A percentile compares a stretch with the other conserved stretches of the same genome.
Evolutionary conservation across 1,140 invertebrate species (phyloP).

Genomic region (Diplogasteroides magnus): DNA sequence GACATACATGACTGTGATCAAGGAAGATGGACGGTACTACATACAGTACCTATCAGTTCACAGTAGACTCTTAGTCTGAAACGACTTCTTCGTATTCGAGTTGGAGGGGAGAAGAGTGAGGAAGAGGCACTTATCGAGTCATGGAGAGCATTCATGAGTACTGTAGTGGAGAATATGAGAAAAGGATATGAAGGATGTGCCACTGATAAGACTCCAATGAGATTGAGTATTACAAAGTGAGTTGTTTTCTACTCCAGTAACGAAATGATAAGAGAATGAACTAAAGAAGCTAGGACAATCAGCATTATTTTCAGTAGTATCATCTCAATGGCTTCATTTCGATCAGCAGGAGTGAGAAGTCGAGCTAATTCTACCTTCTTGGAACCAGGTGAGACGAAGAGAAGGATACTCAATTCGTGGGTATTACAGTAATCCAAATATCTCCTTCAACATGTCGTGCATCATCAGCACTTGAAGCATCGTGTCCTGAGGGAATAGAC

Average conservation of each 20-base stretch:
- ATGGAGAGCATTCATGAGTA: conserved; percentile 20
- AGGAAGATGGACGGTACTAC: conserved; percentile 16
- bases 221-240: conserved; percentile 30
- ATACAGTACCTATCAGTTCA: not conserved
- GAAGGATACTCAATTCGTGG: not conserved
- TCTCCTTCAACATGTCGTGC: not conserved
- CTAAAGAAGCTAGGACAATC: not conserved
- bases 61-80: conserved; percentile 11
- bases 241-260: not conserved
- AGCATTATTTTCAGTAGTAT: conserved; percentile 20
- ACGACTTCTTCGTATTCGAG: conserved; percentile 18
- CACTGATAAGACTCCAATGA: conserved; percentile 26
- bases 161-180: conserved; percentile 24
- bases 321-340: conserved; percentile 27
- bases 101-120: conserved; percentile 17
- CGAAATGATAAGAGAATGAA: not conserved
- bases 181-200: conserved; percentile 28
- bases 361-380: conserved; percentile 21
- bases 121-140: conserved; percentile 25
- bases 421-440: not conserved
- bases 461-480: not conserved
- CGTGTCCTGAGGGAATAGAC: no score
- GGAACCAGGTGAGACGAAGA: conserved; percentile 13
- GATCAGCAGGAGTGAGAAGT: conserved; percentile 9
- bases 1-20: conserved; percentile 17